Base-by-base conservation (phyloP, 2,888 invertebrate species). In the Tuberolachnus salignus region DNA sequence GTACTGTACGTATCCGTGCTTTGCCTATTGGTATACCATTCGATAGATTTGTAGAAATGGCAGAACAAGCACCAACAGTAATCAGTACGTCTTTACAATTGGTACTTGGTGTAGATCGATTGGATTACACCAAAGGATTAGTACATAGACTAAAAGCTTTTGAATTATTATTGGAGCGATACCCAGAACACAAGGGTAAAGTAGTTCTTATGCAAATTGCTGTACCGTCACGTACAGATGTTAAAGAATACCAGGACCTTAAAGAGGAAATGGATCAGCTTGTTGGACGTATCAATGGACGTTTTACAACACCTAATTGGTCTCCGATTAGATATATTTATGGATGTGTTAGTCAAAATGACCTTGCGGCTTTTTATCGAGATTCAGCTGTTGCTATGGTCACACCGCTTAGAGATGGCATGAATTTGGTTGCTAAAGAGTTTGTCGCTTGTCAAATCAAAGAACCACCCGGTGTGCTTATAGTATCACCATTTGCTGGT, bases 361-460 rank as follows among this genome's bases (percentile, higher is more conserved):
- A 94, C 84, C 85, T 95, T 63, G 94, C 95, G 0, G 93, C 94
- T 0, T 92, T 94, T 84, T 95, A 95, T 85, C 88, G 94, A 23
- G 95, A 95, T 83, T 91, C 95, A 0, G 92, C 94, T 0, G 94
- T 95, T 0, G 94, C 94, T 49, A 86, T 95, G 57, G 94, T 95
- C 0, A 95, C 95, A 0, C 95, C 95, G 0, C 85, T 95, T 3
- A 88, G 95, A 73, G 95, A 95, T 84, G 94, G 94, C 71, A 95
- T 95, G 95, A 95, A 95, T 86, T 88, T 95, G 74, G 95, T 95
- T 0, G 95, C 95, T 10, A 95, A 95, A 85, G 95, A 95, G 85
- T 95, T 94, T 84, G 95, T 95, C 1, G 95, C 95, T 1, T 95
- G 95, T 84, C 94, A 95, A 86, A 94, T 94, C 51, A 94, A 94